Conservation (phyloP, 2,797 vertebrate genomes). For the Gymnothorax reevesii region DNA sequence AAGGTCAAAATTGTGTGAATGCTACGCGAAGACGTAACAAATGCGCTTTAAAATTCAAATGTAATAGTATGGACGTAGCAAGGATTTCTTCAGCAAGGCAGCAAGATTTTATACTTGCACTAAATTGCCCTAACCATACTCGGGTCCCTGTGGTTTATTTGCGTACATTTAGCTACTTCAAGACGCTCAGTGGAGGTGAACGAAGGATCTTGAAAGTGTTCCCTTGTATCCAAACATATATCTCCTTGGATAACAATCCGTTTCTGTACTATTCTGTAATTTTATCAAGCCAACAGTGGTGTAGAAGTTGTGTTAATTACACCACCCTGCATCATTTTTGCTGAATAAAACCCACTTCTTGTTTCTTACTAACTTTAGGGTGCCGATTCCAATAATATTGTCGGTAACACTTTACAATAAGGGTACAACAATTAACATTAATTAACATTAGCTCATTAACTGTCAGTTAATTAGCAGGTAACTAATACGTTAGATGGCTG, state of each 20-base stretch:
- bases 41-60: no score
- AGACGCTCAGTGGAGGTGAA: constrained; percentile 48
- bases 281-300: constrained; percentile 17
- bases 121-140: constrained; percentile 27
- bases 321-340: no score
- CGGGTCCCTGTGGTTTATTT: constrained; percentile 34
- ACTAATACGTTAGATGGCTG: no score
- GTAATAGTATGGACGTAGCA: constrained; percentile 20
- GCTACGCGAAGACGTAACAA: no score
- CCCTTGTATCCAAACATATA: constrained; percentile 40
- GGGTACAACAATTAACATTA: no score
- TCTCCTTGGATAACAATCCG: constrained; percentile 43
- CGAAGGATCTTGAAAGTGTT: constrained; percentile 39
- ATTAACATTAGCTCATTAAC: no score
- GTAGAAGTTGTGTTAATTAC: not conserved
- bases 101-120: not conserved
- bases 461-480: no score
- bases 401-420: no score
- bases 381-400: no score
- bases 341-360: no score
- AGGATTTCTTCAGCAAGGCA: not conserved
- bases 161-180: constrained; percentile 32
- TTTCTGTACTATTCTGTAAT: constrained; percentile 37
- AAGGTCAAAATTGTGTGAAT: no score
- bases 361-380: no score